A percentile compares a stretch with the other conserved stretches of the same genome.
phyloP scores from a whole-genome alignment of 2,797 vertebrate species.

The Rhinatrema bivittatum region DNA sequence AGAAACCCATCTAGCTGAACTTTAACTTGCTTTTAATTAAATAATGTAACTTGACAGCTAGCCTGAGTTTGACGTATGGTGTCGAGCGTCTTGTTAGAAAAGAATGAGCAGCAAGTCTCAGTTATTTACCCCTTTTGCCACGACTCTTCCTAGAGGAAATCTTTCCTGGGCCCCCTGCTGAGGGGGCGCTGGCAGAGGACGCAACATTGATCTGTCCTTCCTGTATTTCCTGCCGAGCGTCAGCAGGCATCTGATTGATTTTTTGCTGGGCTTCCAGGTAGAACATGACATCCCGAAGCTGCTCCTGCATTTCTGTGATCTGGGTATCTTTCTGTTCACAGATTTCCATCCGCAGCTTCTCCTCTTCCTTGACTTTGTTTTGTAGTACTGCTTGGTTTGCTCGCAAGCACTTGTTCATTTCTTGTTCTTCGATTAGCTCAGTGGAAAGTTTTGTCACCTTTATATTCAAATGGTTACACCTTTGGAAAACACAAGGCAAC shows the following conservation, averaged over 20 bases:
- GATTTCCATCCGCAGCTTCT: conserved; percentile 67
- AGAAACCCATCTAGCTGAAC: no score
- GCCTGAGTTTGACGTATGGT: no score
- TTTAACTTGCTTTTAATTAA: no score
- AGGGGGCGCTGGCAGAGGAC: conserved; percentile 46
- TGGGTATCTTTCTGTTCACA: conserved; percentile 71
- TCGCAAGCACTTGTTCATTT: conserved; percentile 90
- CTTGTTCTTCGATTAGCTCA: conserved; percentile 91
- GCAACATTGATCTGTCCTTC: conserved; percentile 93
- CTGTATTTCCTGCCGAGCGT: conserved; percentile 86
- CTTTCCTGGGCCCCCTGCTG: conserved; percentile 42
- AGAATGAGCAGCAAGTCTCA: no score
- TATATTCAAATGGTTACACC: conserved; percentile 76
- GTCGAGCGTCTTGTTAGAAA: no score
- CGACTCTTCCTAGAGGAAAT: conserved; percentile 75
- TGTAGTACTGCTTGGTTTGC: conserved; percentile 86
- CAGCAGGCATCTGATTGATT: conserved; percentile 80
- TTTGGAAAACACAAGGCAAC: conserved; percentile 27
- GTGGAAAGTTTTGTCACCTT: conserved; percentile 76
- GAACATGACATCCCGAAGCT: conserved; percentile 94
- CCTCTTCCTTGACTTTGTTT: conserved; percentile 78
- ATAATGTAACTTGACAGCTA: no score
- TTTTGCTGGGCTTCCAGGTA: conserved; percentile 89
- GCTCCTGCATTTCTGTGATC: conserved; percentile 85
- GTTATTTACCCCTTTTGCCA: conserved; percentile 33